Conservation (phyloP, 2,888 invertebrate species). For the Apotomis capreana region DNA sequence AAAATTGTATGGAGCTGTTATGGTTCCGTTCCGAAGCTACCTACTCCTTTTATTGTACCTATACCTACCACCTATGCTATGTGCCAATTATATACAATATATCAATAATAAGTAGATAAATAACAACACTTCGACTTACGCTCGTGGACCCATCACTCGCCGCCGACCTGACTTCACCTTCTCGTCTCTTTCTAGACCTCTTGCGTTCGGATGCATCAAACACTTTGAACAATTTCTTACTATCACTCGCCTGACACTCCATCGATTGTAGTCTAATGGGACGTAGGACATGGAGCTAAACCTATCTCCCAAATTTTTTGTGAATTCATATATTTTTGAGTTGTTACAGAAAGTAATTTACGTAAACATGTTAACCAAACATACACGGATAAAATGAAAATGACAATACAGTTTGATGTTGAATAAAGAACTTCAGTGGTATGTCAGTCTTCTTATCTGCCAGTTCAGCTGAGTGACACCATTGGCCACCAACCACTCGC, state of each 20-base stretch:
- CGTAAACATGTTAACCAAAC: constrained; percentile 62
- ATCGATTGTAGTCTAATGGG: constrained; percentile 62
- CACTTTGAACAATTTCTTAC: constrained; percentile 75
- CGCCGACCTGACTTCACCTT: constrained; percentile 53
- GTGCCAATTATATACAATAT: too few relatives aligned
- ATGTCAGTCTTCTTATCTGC: constrained; percentile 32
- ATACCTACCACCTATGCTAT: too few relatives aligned
- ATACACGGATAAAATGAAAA: constrained; percentile 57
- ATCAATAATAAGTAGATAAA: too few relatives aligned
- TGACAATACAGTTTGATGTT: constrained; percentile 60
- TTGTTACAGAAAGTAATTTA: constrained; percentile 58
- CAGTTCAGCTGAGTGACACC: constrained; percentile 7
- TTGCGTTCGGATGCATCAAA: constrained; percentile 72
- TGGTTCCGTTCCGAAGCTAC: too few relatives aligned
- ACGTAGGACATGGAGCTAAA: constrained; percentile 61
- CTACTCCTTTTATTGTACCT: too few relatives aligned
- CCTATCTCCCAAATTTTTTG: constrained; percentile 51
- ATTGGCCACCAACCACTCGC: too few relatives aligned
- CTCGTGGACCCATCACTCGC: constrained; percentile 67
- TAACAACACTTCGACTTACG: constrained; percentile 60
- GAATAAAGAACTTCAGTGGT: constrained; percentile 62
- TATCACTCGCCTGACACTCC: constrained; percentile 75
- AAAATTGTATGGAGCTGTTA: too few relatives aligned
- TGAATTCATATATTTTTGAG: constrained; percentile 45
- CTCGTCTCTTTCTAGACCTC: constrained; percentile 62